Evolutionary conservation across 2,888 invertebrate genomes (phyloP), one percentile per base, ranked within the genome.

Genomic region (Drosophila eohydei): DNA sequence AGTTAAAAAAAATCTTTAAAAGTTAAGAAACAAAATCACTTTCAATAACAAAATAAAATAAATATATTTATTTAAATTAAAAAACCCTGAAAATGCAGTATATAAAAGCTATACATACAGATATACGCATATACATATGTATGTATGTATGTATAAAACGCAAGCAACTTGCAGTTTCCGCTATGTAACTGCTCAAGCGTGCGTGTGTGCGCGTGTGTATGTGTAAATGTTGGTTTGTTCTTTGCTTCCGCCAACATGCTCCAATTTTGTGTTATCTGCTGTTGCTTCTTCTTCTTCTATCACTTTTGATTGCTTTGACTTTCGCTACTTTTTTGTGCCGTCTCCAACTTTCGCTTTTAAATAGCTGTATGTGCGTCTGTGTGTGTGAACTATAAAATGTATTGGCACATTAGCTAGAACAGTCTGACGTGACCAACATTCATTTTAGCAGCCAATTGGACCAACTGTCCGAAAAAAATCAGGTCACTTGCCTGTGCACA

Each of bases 291-390:
- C 50, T 36, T 36, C 51, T 36, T 30, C 43, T 63, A 16, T 46
- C 51, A 61, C 58, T 75, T 77, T 66, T 66, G 83, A 72, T 81
- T 71, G 60, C 81, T 86, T 73, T 83, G 77, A 82, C 83, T 82
- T 83, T 82, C 68, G 62, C 55, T 44, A 44, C 30, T 57, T 55
- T 21, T 56, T 50, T 59, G n/a, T 30, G 2, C 21, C 34, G 52
- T 40, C 52, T 44, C 32, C 12, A 56, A 55, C 61, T 71, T 68
- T 74, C 58, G 41, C 75, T 75, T 74, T 74, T 54, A 34, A 55
- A 59, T 41, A 40, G 46, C 34, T 30, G 30, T 14, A 9, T 16
- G 26, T 30, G 52, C 58, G 56, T 52, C 30, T 26, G 41, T 43
- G 38, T 14, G 28, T 51, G 36, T 43, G 58, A 41, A 41, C 43